phyloP scores from a whole-genome alignment of 2,113 vertebrate species.

The Myanophis thanlyinensis region DNA sequence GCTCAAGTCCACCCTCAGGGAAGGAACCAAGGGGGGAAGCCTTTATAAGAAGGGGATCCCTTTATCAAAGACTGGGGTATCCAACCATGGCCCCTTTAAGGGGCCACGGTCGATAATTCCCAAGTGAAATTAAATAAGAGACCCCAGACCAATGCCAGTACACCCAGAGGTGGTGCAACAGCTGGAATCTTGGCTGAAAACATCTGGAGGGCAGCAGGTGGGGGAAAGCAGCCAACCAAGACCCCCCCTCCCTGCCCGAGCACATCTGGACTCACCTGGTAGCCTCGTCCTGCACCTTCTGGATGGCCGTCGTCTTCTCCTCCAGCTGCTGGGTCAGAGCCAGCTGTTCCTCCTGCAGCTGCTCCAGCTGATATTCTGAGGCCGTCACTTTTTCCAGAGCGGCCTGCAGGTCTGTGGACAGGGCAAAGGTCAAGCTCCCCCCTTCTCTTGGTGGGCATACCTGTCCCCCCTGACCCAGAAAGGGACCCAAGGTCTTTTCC shows the following conservation, averaged over 20 bases:
- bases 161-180: background rate
- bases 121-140: background rate
- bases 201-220: background rate
- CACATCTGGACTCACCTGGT: slow-evolving; percentile 50
- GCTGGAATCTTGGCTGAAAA: background rate
- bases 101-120: background rate
- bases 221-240: background rate
- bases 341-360: slow-evolving; percentile 64
- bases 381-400: slow-evolving; percentile 55
- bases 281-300: slow-evolving; percentile 41
- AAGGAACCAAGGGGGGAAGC: background rate
- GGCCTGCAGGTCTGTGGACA: slow-evolving; percentile 56
- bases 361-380: slow-evolving; percentile 67
- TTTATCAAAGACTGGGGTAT: background rate
- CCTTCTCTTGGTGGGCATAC: background rate
- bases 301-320: slow-evolving; percentile 33
- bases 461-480: background rate
- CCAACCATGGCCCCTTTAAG: background rate
- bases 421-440: background rate
- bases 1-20: background rate
- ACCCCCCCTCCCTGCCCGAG: too few species aligned
- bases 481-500: background rate
- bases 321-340: slow-evolving; percentile 43
- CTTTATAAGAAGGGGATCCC: background rate
- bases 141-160: background rate